Percentiles rank a stretch among this genome's conserved stretches.
These are phyloP conservation scores for Zaprionus gabonicus DNA, from an alignment of 1,140 invertebrate species.

Conservation along the genomic window DNA sequence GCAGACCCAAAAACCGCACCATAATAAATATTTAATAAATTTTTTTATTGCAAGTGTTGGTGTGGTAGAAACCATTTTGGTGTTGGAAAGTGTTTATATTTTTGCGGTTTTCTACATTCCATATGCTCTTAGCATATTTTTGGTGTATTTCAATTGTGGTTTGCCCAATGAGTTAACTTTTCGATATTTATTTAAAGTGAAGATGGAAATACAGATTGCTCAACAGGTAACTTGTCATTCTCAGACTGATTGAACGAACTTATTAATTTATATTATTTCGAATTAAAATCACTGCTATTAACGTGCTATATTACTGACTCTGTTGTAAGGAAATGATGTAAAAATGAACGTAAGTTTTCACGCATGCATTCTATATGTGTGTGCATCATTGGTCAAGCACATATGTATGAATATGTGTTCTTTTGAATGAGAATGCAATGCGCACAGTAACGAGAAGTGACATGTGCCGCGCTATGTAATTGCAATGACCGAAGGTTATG, in stretches of 20 bases:
- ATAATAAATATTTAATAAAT: conserved; percentile 50
- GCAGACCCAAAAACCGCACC: conserved; percentile 44
- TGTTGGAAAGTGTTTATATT: conserved; percentile 6
- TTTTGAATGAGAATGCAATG: no score
- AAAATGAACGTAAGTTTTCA: no score
- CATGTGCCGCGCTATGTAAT: no score
- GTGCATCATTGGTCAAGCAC: no score
- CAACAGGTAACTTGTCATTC: conserved; percentile 16
- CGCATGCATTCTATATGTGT: no score
- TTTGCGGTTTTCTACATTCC: conserved; percentile 9
- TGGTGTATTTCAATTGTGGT: conserved; percentile 9
- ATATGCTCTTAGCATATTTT: not conserved
- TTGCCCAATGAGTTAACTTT: conserved; percentile 19
- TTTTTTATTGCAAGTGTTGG: conserved; percentile 35
- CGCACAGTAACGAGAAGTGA: no score
- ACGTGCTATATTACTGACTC: not conserved
- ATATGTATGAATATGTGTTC: no score
- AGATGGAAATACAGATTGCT: conserved; percentile 49
- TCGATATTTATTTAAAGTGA: conserved; percentile 37
- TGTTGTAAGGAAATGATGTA: not conserved
- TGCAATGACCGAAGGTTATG: no score
- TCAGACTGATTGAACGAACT: conserved; percentile 32
- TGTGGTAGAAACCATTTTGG: conserved; percentile 27
- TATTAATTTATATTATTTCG: conserved; percentile 47
- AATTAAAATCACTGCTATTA: not conserved